phyloP scores from a whole-genome alignment of 2,113 vertebrate species.

The Ochotona princeps region DNA sequence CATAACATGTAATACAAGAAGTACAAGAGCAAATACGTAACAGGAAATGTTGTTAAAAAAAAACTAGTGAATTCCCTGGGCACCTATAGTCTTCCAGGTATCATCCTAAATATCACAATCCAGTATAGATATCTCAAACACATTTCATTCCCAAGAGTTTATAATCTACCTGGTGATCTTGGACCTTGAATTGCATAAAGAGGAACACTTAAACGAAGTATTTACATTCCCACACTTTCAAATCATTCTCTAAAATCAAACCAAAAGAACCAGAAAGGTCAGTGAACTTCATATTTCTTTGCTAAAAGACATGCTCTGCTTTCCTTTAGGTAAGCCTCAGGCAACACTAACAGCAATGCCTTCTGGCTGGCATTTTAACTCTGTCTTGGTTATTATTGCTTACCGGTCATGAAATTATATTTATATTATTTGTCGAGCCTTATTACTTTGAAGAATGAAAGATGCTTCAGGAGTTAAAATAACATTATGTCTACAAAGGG shows the following conservation, averaged over 20 bases:
- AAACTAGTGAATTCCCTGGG: neutral
- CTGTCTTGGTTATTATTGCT: constrained; percentile 6
- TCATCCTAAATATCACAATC: neutral
- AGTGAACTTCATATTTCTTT: neutral
- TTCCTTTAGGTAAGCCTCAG: neutral
- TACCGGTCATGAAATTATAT: neutral
- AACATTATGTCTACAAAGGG: constrained; percentile 42
- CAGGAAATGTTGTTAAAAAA: neutral
- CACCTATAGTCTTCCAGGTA: neutral
- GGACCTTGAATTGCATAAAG: neutral
- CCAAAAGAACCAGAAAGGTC: constrained; percentile 36
- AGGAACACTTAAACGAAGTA: neutral
- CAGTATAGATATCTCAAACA: neutral
- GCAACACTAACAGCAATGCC: neutral
- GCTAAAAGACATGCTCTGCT: neutral
- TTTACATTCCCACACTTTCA: constrained; percentile 8
- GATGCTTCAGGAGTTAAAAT: constrained; percentile 55
- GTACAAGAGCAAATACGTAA: neutral
- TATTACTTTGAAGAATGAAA: constrained; percentile 59
- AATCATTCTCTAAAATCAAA: constrained; percentile 46
- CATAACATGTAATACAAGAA: constrained; percentile 1
- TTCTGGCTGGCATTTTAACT: neutral
- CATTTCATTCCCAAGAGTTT: neutral
- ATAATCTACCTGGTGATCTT: neutral
- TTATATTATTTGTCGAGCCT: constrained; percentile 58